A percentile compares a stretch with the other conserved stretches of the same genome.
phyloP scores from a whole-genome alignment of 2,797 vertebrate species.

The Malurus splendens region DNA sequence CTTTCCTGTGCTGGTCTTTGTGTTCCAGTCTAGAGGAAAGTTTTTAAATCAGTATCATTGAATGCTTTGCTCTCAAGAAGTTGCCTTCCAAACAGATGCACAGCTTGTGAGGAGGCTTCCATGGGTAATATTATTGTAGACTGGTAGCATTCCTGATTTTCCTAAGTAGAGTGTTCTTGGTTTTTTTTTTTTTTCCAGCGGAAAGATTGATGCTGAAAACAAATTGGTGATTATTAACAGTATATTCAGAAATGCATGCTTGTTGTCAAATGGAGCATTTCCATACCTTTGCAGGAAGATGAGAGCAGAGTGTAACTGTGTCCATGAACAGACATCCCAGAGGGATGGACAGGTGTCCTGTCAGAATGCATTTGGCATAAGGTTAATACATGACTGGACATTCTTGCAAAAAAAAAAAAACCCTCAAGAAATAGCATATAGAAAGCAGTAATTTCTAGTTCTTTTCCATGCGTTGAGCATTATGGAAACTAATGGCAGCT shows the following conservation, averaged over 20 bases:
- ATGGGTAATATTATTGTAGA: background rate
- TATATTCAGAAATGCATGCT: background rate
- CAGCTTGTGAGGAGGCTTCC: background rate
- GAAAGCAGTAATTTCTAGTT: background rate
- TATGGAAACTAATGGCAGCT: background rate
- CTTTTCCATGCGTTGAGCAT: background rate
- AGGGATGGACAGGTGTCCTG: background rate
- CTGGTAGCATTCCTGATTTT: background rate
- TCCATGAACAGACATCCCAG: background rate
- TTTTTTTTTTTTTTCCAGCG: background rate
- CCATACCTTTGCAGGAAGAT: background rate
- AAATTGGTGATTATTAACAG: background rate
- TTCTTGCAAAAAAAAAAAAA: accelerated
- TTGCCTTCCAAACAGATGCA: background rate
- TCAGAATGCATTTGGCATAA: background rate
- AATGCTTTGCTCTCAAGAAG: background rate
- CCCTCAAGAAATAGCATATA: background rate
- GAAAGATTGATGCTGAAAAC: background rate
- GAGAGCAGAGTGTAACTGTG: background rate
- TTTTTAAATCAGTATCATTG: background rate
- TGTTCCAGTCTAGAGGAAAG: background rate
- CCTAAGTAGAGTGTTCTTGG: background rate
- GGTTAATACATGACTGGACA: background rate
- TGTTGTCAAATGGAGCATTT: background rate
- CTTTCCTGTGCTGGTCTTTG: background rate